Conservation (phyloP, 2,113 vertebrate genomes). For the Salvelinus alpinus region DNA sequence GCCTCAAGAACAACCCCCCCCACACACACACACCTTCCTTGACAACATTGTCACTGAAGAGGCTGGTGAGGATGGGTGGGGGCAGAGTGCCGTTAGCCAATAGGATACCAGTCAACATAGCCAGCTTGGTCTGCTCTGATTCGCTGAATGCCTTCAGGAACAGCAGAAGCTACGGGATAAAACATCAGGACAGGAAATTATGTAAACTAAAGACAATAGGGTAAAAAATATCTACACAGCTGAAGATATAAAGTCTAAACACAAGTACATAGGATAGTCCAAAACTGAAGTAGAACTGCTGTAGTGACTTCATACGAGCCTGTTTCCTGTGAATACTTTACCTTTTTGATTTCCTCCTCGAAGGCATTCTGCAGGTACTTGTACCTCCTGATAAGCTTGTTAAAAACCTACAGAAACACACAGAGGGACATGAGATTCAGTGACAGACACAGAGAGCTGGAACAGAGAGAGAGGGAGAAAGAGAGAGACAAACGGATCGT, state of each 20-base stretch:
- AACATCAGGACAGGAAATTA: not conserved
- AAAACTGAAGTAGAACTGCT: too few relatives aligned
- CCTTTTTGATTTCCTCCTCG: conserved; percentile 95
- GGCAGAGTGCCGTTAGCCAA: conserved; percentile 82
- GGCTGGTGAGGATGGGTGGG: conserved; percentile 86
- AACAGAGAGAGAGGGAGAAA: conserved; percentile 17
- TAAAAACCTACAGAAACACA: conserved; percentile 82
- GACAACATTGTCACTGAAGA: conserved; percentile 89
- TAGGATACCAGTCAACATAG: conserved; percentile 87
- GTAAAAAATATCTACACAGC: too few relatives aligned
- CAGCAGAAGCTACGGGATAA: conserved; percentile 79
- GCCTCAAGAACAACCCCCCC: too few relatives aligned
- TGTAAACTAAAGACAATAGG: too few relatives aligned
- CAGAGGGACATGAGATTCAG: conserved; percentile 7
- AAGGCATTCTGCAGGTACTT: conserved; percentile 94
- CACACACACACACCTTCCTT: conserved; percentile 82
- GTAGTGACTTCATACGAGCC: too few relatives aligned
- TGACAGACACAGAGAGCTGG: conserved; percentile 15
- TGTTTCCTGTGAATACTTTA: conserved; percentile 44
- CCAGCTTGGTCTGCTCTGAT: conserved; percentile 88
- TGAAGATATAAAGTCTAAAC: too few relatives aligned
- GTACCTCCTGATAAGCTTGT: conserved; percentile 92
- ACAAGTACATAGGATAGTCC: too few relatives aligned
- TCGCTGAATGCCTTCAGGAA: conserved; percentile 93
- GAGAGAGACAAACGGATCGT: conserved; percentile 22